These are phyloP conservation scores for Pristionchus japonicus DNA, from an alignment of 2,888 invertebrate genomes.

Conservation along the genomic window DNA sequence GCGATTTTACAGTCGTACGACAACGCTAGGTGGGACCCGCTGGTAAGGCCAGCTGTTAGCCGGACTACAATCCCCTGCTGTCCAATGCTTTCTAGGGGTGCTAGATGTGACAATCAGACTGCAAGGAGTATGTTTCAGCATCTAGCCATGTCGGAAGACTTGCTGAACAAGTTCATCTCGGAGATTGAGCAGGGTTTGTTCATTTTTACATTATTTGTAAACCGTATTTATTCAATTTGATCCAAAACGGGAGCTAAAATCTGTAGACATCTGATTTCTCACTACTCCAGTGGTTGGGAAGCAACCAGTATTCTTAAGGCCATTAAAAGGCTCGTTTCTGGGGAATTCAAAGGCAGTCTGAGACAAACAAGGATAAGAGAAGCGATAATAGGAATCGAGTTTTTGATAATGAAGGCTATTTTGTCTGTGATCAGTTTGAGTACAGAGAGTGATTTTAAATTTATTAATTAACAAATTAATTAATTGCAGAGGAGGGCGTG, in stretches of 20 bases:
- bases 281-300: background rate
- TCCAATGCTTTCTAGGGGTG: too few relatives aligned
- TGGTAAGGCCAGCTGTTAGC: too few relatives aligned
- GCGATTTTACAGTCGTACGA: too few relatives aligned
- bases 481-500: slow-evolving; percentile 40
- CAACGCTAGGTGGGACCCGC: too few relatives aligned
- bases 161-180: slow-evolving; percentile 54
- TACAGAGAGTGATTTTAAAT: too few relatives aligned
- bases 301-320: background rate
- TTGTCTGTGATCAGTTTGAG: background rate
- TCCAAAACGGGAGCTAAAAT: too few relatives aligned
- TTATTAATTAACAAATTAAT: background rate
- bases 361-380: background rate
- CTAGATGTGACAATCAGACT: too few relatives aligned
- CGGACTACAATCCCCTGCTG: too few relatives aligned
- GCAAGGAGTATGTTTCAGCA: background rate
- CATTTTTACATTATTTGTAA: background rate
- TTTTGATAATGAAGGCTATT: background rate
- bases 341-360: background rate
- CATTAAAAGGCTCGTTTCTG: background rate
- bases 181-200: slow-evolving; percentile 48
- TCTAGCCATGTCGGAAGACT: slow-evolving; percentile 54
- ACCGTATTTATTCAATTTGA: background rate
- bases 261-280: background rate
- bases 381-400: background rate